Evolutionary conservation across 64 coral and sea anemone genomes (phyloP).

Genomic region (Dendronephthya gigantea): DNA sequence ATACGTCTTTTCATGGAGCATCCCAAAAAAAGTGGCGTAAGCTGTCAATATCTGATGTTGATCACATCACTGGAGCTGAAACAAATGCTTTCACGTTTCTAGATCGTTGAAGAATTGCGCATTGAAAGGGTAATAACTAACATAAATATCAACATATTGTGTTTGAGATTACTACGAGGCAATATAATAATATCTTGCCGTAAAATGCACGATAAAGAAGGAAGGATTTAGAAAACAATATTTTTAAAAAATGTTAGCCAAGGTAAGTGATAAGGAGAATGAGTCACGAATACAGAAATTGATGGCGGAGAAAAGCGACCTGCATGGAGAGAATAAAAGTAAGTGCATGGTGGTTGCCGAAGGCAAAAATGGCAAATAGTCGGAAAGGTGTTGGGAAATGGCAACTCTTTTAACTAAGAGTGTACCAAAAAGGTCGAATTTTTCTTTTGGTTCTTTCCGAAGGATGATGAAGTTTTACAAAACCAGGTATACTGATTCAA

Average conservation of each 20-base stretch:
- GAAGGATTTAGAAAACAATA: not conserved
- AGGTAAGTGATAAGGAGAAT: not conserved
- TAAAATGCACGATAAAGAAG: not conserved
- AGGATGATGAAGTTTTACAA: slow-evolving; percentile 3
- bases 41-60: too few species aligned
- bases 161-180: too few species aligned
- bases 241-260: not conserved
- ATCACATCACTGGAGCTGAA: too few species aligned
- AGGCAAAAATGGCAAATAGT: too few species aligned
- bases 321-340: not conserved
- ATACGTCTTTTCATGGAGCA: too few species aligned
- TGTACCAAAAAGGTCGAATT: not conserved
- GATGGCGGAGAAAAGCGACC: not conserved
- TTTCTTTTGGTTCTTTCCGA: not conserved
- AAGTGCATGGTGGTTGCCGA: not conserved
- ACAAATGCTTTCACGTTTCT: too few species aligned
- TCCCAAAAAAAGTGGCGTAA: too few species aligned
- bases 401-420: not conserved
- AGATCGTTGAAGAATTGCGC: too few species aligned
- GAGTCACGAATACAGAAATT: not conserved
- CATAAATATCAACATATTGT: too few species aligned
- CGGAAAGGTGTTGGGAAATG: too few species aligned
- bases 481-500: not conserved
- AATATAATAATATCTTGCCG: not conserved
- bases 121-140: too few species aligned